A percentile compares a stretch with the other conserved stretches of the same genome.
phyloP scores from a whole-genome alignment of 2,797 vertebrate genomes.

The Craterocephalus amniculus region DNA sequence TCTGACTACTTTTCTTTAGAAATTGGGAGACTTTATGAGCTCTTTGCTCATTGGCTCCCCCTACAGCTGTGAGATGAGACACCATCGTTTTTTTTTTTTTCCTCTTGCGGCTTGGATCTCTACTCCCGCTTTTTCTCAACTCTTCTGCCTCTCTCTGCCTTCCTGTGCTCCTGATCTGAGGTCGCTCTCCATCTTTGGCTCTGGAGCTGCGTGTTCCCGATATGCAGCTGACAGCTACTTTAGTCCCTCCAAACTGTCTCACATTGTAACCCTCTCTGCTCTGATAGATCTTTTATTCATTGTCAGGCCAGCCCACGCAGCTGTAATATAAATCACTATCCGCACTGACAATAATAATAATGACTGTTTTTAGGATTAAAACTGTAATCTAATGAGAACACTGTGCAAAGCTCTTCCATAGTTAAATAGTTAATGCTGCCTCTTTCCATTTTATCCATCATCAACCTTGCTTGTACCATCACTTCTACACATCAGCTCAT shows the following conservation, averaged over 20 bases:
- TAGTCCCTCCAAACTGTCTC: constrained; percentile 11
- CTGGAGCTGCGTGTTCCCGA: constrained; percentile 4
- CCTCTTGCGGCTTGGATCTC: neutral
- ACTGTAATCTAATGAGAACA: constrained; percentile 19
- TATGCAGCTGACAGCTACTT: neutral
- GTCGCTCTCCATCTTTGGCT: constrained; percentile 1
- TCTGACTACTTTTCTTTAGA: too few relatives aligned
- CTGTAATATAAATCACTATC: constrained; percentile 14
- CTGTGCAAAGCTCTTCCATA: constrained; percentile 12
- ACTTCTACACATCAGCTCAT: neutral
- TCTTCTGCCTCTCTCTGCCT: neutral
- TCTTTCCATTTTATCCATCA: constrained; percentile 13
- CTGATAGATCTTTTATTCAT: constrained; percentile 15
- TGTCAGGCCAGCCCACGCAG: constrained; percentile 14
- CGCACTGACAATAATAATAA: constrained; percentile 16
- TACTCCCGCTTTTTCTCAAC: neutral
- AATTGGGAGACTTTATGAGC: too few relatives aligned
- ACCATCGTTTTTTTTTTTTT: neutral
- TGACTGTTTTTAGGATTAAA: constrained; percentile 19
- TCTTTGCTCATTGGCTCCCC: too few relatives aligned
- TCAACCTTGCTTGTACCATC: constrained; percentile 3
- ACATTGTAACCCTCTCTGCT: constrained; percentile 5
- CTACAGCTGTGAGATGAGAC: too few relatives aligned
- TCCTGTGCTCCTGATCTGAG: neutral
- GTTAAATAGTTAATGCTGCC: constrained; percentile 10